Evolutionary conservation across 2,888 invertebrate genomes (phyloP), one percentile per base, ranked within the genome.

Genomic region (Dexiosoma caninum): DNA sequence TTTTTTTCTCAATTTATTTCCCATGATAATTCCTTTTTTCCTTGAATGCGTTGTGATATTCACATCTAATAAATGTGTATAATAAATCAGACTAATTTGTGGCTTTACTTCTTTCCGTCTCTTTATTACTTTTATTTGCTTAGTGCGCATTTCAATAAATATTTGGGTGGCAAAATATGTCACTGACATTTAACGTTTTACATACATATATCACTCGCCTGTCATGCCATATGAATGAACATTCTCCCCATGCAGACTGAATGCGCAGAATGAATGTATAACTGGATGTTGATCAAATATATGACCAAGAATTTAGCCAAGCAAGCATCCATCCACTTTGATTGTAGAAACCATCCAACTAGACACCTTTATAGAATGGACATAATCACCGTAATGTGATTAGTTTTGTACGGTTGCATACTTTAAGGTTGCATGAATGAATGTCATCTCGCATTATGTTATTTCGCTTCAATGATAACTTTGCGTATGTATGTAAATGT

Each of bases 371-470:
- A 57, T 7, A 16, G 42, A 44, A 55, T 59, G 32, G 37, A 46
- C 67, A 66, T 19, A 51, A 51, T 74, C 46, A 46, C 53, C 40
- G 30, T 60, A 69, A 78, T 76, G 64, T 59, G 64, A 82, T 75
- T 82, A 75, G 67, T 67, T 57, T 78, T 53, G 37, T 66, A 51
- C 23, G 55, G 23, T 76, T 75, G 70, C 67, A 77, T 75, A 70
- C 60, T 72, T 79, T 79, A 60, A 71, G 59, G 53, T 21, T 40
- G 42, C 57, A 42, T 67, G 32, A 64, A 40, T 32, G 44, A 44
- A 60, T 49, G 55, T 23, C 55, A 55, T 40, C 27, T 14, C 23
- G 49, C 19, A 59, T 46, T 49, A 27, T 14, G 14, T 46, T 21
- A 57, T 14, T 59, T 12, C 40, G 16, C 14, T 70, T 46, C 14